These are phyloP conservation scores for Parnassius orleans DNA, from an alignment of 2,888 invertebrate genomes.

Conservation along the genomic window DNA sequence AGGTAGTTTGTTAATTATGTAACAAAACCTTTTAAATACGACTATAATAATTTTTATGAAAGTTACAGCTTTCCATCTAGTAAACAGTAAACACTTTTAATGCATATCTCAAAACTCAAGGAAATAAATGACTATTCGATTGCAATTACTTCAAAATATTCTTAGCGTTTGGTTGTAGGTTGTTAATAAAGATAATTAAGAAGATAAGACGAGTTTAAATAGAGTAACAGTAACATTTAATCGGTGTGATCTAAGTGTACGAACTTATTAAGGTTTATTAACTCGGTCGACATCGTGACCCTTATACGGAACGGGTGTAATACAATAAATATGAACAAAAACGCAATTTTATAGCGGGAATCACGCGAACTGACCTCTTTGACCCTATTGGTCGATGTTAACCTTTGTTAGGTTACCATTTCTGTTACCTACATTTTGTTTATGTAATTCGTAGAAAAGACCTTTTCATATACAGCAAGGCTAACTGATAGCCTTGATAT, in stretches of 20 bases:
- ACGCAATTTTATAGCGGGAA: constrained; percentile 65
- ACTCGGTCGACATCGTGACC: constrained; percentile 68
- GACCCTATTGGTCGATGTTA: constrained; percentile 51
- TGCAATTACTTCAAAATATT: constrained; percentile 32
- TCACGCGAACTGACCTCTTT: constrained; percentile 69
- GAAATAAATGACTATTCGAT: constrained; percentile 23
- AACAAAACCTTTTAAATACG: too few relatives aligned
- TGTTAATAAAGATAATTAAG: constrained; percentile 49
- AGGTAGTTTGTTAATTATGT: too few relatives aligned
- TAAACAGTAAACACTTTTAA: constrained; percentile 13
- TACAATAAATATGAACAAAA: constrained; percentile 67
- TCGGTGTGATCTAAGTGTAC: constrained; percentile 44
- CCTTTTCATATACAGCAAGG: too few relatives aligned
- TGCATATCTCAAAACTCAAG: constrained; percentile 23
- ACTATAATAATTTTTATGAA: not conserved
- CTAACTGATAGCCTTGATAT: too few relatives aligned
- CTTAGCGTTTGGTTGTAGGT: constrained; percentile 5
- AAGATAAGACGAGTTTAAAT: constrained; percentile 50
- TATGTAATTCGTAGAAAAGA: not conserved
- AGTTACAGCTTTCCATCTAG: not conserved
- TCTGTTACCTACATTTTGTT: constrained; percentile 6
- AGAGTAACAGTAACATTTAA: constrained; percentile 44
- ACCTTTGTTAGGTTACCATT: constrained; percentile 12
- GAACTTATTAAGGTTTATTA: constrained; percentile 69
- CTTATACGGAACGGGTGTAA: constrained; percentile 58